Evolutionary conservation across 2,888 invertebrate species (phyloP).

Genomic region (Chromoteleia sp.): DNA sequence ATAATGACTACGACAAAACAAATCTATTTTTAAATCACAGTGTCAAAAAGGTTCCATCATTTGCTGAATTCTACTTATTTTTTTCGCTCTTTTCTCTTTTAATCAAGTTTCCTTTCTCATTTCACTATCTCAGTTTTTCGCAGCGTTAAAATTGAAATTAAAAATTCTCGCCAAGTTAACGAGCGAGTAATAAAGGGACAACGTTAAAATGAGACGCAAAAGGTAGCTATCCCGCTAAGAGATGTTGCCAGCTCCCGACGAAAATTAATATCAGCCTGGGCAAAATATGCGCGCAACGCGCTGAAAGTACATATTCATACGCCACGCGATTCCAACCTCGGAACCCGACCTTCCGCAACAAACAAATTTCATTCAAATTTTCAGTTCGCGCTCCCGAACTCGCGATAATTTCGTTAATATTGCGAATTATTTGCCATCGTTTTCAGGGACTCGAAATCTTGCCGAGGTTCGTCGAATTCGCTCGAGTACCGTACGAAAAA

Average conservation of each 20-base stretch:
- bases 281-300: conserved; percentile 71
- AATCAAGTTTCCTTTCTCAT: conserved; percentile 61
- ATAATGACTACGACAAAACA: conserved; percentile 29
- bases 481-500: conserved; percentile 27
- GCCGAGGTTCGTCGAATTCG: conserved; percentile 13
- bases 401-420: conserved; percentile 35
- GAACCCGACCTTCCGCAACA: conserved; percentile 70
- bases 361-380: conserved; percentile 26
- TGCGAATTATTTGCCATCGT: conserved; percentile 14
- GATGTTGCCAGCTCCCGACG: conserved; percentile 72
- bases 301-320: conserved; percentile 73
- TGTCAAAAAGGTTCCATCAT: conserved; percentile 41
- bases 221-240: conserved; percentile 70
- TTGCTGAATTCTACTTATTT: conserved; percentile 43
- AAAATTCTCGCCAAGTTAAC: conserved; percentile 78
- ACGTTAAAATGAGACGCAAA: conserved; percentile 75
- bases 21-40: conserved; percentile 55
- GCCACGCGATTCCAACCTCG: conserved; percentile 40
- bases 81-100: conserved; percentile 49
- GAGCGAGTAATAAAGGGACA: conserved; percentile 78
- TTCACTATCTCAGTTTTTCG: conserved; percentile 59
- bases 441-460: conserved; percentile 24
- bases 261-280: conserved; percentile 78
- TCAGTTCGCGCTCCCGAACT: conserved; percentile 5
- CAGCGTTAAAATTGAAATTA: conserved; percentile 77